Evolutionary conservation across 2,888 invertebrate species (phyloP).

Genomic region (Trileptium ribeirensis): DNA sequence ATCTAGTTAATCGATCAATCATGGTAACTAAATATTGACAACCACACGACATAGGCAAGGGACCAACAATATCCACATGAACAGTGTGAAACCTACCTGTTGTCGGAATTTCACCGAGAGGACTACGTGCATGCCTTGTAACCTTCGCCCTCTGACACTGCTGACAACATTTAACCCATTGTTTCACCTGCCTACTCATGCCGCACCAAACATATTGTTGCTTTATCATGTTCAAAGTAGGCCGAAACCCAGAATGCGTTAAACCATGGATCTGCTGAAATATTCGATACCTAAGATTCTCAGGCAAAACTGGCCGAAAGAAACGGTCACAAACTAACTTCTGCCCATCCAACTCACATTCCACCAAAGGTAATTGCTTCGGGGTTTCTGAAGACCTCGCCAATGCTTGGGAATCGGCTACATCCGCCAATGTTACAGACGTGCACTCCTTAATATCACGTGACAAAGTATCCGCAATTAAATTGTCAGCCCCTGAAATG

Average conservation of each 20-base stretch:
- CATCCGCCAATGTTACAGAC: neutral
- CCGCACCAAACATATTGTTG: neutral
- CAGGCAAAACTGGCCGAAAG: neutral
- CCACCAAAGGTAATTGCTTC: neutral
- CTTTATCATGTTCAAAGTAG: neutral
- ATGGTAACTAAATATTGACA: slow-evolving; percentile 10
- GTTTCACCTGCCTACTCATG: neutral
- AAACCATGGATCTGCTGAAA: neutral
- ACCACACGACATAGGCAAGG: neutral
- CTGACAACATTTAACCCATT: slow-evolving; percentile 7
- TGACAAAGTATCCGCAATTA: slow-evolving; percentile 7
- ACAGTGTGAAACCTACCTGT: neutral
- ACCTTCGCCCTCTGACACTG: slow-evolving; percentile 2
- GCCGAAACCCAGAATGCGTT: neutral
- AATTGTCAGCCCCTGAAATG: neutral
- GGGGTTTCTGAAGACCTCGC: neutral
- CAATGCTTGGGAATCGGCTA: neutral
- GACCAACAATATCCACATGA: slow-evolving; percentile 15
- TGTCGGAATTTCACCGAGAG: neutral
- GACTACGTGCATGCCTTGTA: neutral
- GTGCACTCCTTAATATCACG: neutral
- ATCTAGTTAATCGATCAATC: neutral
- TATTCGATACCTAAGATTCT: neutral
- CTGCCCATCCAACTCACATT: neutral
- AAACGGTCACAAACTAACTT: neutral